These are phyloP conservation scores for Eulemur mongoz DNA, from an alignment of 2,797 vertebrate species.

Conservation along the genomic window DNA sequence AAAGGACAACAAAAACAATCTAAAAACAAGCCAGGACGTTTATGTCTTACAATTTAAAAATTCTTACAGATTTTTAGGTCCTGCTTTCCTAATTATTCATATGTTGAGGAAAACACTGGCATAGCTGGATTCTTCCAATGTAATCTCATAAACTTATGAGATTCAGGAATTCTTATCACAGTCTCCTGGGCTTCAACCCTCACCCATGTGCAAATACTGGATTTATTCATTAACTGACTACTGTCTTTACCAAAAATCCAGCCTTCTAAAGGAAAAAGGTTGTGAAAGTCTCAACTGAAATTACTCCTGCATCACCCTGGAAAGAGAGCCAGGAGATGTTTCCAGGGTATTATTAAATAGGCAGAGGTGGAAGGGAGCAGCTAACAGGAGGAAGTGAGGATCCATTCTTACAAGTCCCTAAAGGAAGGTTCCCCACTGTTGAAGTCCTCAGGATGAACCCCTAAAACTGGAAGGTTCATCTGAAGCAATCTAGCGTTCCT, in stretches of 20 bases:
- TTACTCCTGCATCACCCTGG: neutral
- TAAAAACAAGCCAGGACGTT: neutral
- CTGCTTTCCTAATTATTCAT: neutral
- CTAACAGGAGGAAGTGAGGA: neutral
- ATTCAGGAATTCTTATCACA: neutral
- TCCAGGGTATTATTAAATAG: neutral
- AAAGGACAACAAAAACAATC: neutral
- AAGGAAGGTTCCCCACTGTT: neutral
- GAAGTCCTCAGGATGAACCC: neutral
- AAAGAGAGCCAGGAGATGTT: neutral
- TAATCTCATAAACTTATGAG: neutral
- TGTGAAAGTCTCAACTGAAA: neutral
- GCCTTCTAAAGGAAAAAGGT: neutral
- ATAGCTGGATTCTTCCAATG: neutral
- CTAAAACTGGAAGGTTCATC: neutral
- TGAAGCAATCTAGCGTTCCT: neutral
- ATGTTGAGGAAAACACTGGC: neutral
- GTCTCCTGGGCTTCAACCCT: neutral
- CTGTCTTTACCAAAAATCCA: neutral
- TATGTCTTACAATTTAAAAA: neutral
- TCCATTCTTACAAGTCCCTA: neutral
- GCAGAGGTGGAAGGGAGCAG: neutral
- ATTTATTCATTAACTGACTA: neutral
- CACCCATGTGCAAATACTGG: neutral
- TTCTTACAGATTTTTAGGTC: neutral